These are phyloP conservation scores for Drosophila chauvacae DNA, from an alignment of 1,140 invertebrate species.

Conservation along the genomic window DNA sequence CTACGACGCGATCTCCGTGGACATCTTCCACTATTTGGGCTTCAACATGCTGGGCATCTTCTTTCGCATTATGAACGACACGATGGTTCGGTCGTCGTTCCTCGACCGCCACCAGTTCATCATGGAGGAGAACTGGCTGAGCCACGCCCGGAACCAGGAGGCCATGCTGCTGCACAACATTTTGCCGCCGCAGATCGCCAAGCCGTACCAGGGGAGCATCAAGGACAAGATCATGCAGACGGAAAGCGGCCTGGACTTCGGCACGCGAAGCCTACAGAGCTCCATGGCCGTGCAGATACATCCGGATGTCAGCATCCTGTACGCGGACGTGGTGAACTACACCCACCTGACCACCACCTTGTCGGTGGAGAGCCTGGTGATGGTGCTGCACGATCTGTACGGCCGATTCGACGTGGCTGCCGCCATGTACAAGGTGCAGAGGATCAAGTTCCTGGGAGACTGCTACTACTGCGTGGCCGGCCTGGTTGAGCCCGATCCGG, in stretches of 20 bases:
- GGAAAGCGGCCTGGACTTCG: not conserved
- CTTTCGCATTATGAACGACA: conserved; percentile 93
- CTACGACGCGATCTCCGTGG: conserved; percentile 81
- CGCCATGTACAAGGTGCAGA: conserved; percentile 88
- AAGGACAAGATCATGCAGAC: conserved; percentile 87
- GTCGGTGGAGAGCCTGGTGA: conserved; percentile 92
- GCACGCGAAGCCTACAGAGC: conserved; percentile 83
- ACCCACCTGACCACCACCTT: conserved; percentile 94
- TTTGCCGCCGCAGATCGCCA: conserved; percentile 93
- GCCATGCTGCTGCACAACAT: conserved; percentile 94
- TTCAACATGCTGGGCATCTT: conserved; percentile 93
- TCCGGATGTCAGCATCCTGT: conserved; percentile 95
- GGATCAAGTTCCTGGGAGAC: conserved; percentile 96
- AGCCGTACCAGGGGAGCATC: conserved; percentile 90
- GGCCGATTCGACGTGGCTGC: conserved; percentile 96
- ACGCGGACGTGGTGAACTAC: conserved; percentile 98
- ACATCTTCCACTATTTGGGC: conserved; percentile 90
- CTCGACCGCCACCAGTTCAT: conserved; percentile 93
- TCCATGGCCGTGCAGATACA: conserved; percentile 94
- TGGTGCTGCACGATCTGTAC: conserved; percentile 96
- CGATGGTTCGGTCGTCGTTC: conserved; percentile 93
- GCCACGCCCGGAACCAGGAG: conserved; percentile 93
- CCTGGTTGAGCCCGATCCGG: conserved; percentile 88
- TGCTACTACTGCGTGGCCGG: conserved; percentile 97
- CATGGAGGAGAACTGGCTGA: conserved; percentile 91